Evolutionary conservation across 2,113 vertebrate species (phyloP), one percentile per base, ranked within the genome.

Genomic region (Ia io): DNA sequence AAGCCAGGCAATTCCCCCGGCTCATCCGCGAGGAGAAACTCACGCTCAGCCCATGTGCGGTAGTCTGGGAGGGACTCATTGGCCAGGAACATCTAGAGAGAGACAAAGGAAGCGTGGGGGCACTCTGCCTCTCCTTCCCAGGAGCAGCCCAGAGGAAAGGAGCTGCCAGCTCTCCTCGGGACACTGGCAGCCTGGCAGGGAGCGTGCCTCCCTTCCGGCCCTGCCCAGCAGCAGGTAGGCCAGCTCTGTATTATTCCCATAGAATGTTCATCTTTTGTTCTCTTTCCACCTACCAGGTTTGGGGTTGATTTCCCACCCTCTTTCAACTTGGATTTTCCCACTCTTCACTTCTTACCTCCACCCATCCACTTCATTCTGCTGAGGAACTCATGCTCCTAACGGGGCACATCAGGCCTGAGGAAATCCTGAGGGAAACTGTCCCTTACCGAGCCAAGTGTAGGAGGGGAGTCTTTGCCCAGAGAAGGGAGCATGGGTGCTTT

Each of bases 1-100:
- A 98, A 98, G 61, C 97, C 98, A 0, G 97, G 97, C 12, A 84
- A 53, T 47, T 90, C 35, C 0, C 18, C 5, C 80, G 77, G 2
- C 65, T 90, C 22, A 0, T 28, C 12, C 0, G 88, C 65, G 20
- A 92, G 78, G 13, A 98, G 23, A 88, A 96, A 96, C 32, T 97
- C 97, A 3, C 77, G 87, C 25, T 96, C 84, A 14, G 74, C 53
- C 93, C 93, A n/a, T 0, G 96, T 91, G 14, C 56, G 16, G 16
- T 5, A 5, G 56, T 42, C 14, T 0, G 6, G 77, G 70, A 67
- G 53, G 56, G 42, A 32, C 49, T 95, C 87, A 2, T 5, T 44
- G 88, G 80, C 23, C 0, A n/a, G 71, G 79, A 65, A 63, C 96
- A 88, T 93, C 95, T 97, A 73, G 77, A 70, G 91, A 95, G 65